Evolutionary conservation across 2,113 vertebrate genomes (phyloP), one percentile per base, ranked within the genome.

Genomic region (Noturus placidus): DNA sequence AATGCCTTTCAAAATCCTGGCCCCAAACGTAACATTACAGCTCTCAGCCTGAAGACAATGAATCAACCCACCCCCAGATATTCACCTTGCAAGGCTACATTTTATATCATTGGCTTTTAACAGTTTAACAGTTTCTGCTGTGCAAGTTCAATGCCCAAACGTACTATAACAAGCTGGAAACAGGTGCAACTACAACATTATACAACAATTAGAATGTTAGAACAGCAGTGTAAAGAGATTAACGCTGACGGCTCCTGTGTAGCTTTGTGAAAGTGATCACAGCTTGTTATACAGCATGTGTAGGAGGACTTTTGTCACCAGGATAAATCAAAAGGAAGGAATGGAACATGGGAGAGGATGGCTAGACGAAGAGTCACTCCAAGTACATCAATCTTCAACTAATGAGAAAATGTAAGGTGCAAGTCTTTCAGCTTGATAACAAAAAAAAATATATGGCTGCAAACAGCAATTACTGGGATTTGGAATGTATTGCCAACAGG

Each of bases 231-330:
- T 79, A 84, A 79, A 85, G 56, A 88, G 78, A 87, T 90, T 83
- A 86, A 59, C 11, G 52, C 72, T 86, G 89, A 90, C 89, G 61
- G 89, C 89, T 90, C 83, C 87, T 76, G 89, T 72, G 83, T 87
- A 76, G 89, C 86, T 89, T 84, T 87, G 78, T 86, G 63, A 88
- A 86, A 85, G 79, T 77, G 87, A 90, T 90, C 89, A 88, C 70
- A 90, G 87, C 79, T 84, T 52, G 84, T 79, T 90, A 83, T 85
- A 86, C 76, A 83, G 38, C 82, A 33, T 82, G 79, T 88, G 86
- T 80, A 88, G 89, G 80, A 90, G 84, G 84, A 86, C 86, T 88
- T 90, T 90, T 90, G 86, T 90, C 89, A 79, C 89, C 83, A 86
- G 78, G 76, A 54, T 90, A 54, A 88, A 88, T 90, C 86, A 90